Evolutionary conservation across 1,140 invertebrate genomes (phyloP), one percentile per base, ranked within the genome.

Genomic region (Drosophila asahinai): DNA sequence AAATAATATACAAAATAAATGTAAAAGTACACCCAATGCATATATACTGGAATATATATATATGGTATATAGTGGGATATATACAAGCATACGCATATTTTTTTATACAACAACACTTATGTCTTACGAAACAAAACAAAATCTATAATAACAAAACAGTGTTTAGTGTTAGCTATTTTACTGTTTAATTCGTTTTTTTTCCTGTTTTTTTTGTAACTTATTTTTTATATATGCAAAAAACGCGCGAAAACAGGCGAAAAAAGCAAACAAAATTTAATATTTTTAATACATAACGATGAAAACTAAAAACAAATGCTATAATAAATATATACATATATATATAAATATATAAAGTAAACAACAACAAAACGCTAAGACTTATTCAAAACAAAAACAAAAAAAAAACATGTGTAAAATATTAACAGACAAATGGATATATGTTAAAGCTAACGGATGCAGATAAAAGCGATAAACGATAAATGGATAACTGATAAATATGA

Each of bases 351-450:
- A 62, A 67, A 67, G 49, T 43, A 77, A 80, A 77, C 66, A 81
- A 81, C 55, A 83, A 27, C 27, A 83, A 87, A 83, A 87, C 84
- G 84, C 84, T 87, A 87, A 87, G 84, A 87, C 84, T 87, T 87
- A 87, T 87, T 87, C 80, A 89, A 89, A 62, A 81, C 80, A 83
- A 65, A 77, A 25, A 25, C 22, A 25, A 25, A 40, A 67, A 63
- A 30, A 66, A 75, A 70, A 58, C 58, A 87, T 61, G 49, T 86
- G 83, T 86, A 87, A 87, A 89, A 89, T 87, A 87, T 83, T 89
- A 89, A 89, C 63, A 70, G 47, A 66, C 79, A 59, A 51, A 65
- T 54, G 52, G 52, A 67, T 64, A 70, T 51, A 63, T 71, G 68
- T 72, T 59, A 58, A 70, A 72, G 68, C 68, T 71, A 72, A 72